Base-by-base conservation (phyloP, 2,113 vertebrate genomes). In the Microtus ochrogaster region DNA sequence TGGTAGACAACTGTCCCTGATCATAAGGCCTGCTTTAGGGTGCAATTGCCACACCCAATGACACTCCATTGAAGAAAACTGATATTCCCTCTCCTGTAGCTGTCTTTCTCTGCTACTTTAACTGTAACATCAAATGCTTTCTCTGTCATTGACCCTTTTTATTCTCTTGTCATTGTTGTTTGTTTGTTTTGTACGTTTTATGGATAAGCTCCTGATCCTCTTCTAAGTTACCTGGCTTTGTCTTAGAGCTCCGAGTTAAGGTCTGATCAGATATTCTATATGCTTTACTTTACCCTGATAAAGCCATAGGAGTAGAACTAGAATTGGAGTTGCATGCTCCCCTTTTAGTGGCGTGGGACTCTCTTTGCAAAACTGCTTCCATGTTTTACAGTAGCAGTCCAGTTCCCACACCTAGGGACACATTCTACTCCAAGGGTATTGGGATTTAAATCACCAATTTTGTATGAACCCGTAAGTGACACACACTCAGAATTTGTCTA, bases 351-450 rank as follows among this genome's bases (percentile, higher is more conserved):
- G 81, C 58, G 73, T 52, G 12, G 52, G 52, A 65, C 49, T 85
- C 52, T 93, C 58, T 90, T 65, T 97, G 77, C 39, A 93, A 92
- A 94, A 92, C 44, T 52, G 81, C 24, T 28, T 58, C 58, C 58
- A 5, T 94, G 30, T 52, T 61, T 30, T 90, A 19, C 26, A 39
- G 74, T 92, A 66, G 63, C 36, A 94, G 10, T 93, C 87, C 70
- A 96, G 79, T 83, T 68, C 41, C 92, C 28, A 78, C 68, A 90
- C 61, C 90, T 90, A 65, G n/a, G 44, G 47, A 81, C 21, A 88
- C 49, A 68, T 9, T 22, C 55, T 81, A 33, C 84, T 79, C 58
- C 68, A 78, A 90, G 88, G 44, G 74, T 84, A 47, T 41, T 96
- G 41, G 28, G 74, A 92, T 84, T 84, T 94, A 83, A 55, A 41